A percentile compares a stretch with the other conserved stretches of the same genome.
These are phyloP conservation scores for Microcebus jonahi DNA, from an alignment of 2,113 vertebrate species.

Conservation along the genomic window DNA sequence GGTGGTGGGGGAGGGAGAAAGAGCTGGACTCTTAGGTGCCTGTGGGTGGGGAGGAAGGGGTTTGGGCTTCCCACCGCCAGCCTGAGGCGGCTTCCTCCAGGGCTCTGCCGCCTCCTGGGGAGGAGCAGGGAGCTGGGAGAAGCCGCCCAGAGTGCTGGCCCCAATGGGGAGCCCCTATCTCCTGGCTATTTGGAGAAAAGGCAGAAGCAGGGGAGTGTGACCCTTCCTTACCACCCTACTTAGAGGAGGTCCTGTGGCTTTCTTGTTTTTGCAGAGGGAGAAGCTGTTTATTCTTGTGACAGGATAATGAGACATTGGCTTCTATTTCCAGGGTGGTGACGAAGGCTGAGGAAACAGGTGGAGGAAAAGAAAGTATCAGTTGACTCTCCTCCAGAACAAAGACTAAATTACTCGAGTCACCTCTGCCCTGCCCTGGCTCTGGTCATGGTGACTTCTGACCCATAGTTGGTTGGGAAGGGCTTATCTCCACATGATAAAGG, in stretches of 20 bases:
- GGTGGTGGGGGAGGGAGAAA: not conserved
- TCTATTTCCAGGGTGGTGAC: slow-evolving; percentile 30
- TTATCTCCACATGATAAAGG: not conserved
- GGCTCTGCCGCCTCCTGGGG: not conserved
- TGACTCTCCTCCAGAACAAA: not conserved
- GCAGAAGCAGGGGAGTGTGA: not conserved
- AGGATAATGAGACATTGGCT: slow-evolving; percentile 30
- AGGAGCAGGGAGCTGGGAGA: not conserved
- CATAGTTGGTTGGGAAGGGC: not conserved
- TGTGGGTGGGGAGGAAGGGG: not conserved
- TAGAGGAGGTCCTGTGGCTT: not conserved
- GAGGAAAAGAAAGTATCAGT: not conserved
- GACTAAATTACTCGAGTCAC: not conserved
- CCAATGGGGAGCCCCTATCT: not conserved
- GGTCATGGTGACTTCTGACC: not conserved
- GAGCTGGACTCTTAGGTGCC: not conserved
- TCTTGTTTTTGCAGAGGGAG: slow-evolving; percentile 52
- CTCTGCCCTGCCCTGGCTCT: not conserved
- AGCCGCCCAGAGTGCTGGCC: not conserved
- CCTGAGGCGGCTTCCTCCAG: not conserved
- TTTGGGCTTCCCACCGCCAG: not conserved
- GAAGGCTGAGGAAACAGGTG: not conserved
- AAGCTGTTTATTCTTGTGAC: slow-evolving; percentile 49
- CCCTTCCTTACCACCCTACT: not conserved
- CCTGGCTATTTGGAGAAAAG: not conserved